Conservation (phyloP, 2,888 invertebrate species). For the Melieria crassipennis region DNA sequence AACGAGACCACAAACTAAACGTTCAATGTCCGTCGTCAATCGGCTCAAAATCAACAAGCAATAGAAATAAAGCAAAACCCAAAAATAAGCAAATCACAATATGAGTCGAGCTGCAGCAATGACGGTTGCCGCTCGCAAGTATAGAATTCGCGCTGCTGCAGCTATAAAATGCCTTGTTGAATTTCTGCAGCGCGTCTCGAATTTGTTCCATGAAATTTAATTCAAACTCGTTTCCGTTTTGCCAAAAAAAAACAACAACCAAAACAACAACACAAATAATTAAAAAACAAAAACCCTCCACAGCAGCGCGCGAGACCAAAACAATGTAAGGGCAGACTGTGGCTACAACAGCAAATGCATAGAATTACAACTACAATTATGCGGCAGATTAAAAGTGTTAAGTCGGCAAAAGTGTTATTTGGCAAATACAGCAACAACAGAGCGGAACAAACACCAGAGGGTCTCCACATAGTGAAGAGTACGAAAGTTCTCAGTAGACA, state of each 20-base stretch:
- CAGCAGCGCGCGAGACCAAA: constrained; percentile 5
- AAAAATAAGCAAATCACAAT: no score
- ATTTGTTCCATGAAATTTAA: constrained; percentile 43
- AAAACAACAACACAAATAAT: constrained; percentile 18
- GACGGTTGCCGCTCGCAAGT: no score
- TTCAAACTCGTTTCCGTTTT: constrained; percentile 46
- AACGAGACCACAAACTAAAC: no score
- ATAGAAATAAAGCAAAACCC: no score
- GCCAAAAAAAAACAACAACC: constrained; percentile 12
- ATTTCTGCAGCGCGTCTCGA: constrained; percentile 31
- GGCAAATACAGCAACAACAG: no score
- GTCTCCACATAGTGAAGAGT: no score
- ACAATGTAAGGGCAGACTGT: constrained; percentile 7
- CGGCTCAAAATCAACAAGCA: no score
- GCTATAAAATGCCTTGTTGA: neutral
- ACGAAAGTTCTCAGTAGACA: no score
- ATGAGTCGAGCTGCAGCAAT: no score
- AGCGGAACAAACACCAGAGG: no score
- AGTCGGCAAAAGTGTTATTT: constrained; percentile 4
- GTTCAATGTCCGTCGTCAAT: no score
- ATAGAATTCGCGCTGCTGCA: no score
- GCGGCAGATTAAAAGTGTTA: constrained; percentile 4
- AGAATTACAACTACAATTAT: neutral
- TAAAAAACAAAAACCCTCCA: neutral
- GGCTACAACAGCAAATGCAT: constrained; percentile 5